Base-by-base conservation (phyloP, 2,888 invertebrate species). In the Conops quadrifasciatus region DNA sequence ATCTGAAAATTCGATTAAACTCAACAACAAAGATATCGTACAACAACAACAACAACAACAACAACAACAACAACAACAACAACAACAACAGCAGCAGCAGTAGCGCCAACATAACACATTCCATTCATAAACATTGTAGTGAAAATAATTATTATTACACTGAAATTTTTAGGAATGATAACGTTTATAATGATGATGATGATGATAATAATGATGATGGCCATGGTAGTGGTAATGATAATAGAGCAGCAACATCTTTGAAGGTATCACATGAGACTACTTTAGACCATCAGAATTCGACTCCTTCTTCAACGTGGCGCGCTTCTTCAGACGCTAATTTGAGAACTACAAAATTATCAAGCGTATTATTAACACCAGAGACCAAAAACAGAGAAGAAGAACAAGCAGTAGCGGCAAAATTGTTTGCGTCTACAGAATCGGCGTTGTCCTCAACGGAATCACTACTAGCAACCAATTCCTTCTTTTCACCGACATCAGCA, bases 1-100 rank as follows among this genome's bases (percentile, higher is more conserved):
- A 79, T 66, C 78, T 84, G 60, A 81, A 82, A 72, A 82, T 80
- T 76, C 79, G 77, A 77, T 77, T 77, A 28, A 74, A 66, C 51
- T 53, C 53, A 11, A 77, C 77, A 51, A 76, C 77, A 51, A 76
- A 77, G 56, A 75, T 72, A 43, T 76, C 78, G 11, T 73, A 76
- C 58, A 76, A 76, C 11, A 62, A 21, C 76, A 77, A 49, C 74
- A 74, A 9, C 67, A 74, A 47, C 74, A 77, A 70, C 71, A 30
- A 15, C 11, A 30, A 60, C 30, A n/a, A 11, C 19, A 60, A 60
- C 30, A 60, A 30, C 26, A 30, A 28, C 59, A 28, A n/a, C 59
- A 36, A 60, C 30, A 60, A 13, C n/a, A n/a, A 13, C 11, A 16
- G 9, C 26, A 60, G 3, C 26, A 9, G 19, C 19, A 30, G 19